A percentile compares a stretch with the other conserved stretches of the same genome.
These are phyloP conservation scores for Drosophila melanica DNA, from an alignment of 1,140 invertebrate genomes.

Conservation along the genomic window DNA sequence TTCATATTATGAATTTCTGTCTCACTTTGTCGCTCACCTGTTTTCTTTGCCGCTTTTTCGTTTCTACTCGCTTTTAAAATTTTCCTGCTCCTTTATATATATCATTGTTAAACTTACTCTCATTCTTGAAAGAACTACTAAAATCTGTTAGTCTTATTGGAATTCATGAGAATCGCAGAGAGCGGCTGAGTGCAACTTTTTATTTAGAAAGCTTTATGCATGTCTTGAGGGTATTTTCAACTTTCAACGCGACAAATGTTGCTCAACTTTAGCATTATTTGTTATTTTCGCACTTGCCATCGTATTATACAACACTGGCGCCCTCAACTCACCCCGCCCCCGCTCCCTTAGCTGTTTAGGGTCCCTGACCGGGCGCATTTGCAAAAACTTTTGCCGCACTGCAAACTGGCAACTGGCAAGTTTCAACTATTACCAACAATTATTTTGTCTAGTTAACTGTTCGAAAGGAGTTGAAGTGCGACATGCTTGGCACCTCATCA, in stretches of 20 bases:
- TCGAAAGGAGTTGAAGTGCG: conserved; percentile 57
- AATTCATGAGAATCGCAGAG: conserved; percentile 2
- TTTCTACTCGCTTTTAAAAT: no score
- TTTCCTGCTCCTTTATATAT: no score
- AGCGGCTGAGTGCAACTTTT: not conserved
- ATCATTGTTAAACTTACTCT: no score
- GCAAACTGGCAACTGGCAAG: conserved; percentile 45
- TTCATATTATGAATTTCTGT: no score
- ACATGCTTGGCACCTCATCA: conserved; percentile 37
- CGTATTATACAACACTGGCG: not conserved
- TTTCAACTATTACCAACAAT: conserved; percentile 66
- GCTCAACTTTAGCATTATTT: conserved; percentile 20
- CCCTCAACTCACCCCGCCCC: not conserved
- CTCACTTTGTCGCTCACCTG: not conserved
- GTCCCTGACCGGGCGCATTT: conserved; percentile 23
- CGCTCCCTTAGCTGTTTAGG: conserved; percentile 1
- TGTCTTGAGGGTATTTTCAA: not conserved
- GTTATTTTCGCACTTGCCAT: conserved; percentile 21
- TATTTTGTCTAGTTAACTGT: conserved; percentile 70
- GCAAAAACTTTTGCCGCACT: conserved; percentile 34
- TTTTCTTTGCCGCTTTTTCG: not conserved
- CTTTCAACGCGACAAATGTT: not conserved
- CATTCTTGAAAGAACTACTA: not conserved
- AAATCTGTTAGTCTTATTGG: no score
- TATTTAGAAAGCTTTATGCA: not conserved